Base-by-base conservation (phyloP, 2,113 vertebrate genomes). In the Campylomormyrus numenius region DNA sequence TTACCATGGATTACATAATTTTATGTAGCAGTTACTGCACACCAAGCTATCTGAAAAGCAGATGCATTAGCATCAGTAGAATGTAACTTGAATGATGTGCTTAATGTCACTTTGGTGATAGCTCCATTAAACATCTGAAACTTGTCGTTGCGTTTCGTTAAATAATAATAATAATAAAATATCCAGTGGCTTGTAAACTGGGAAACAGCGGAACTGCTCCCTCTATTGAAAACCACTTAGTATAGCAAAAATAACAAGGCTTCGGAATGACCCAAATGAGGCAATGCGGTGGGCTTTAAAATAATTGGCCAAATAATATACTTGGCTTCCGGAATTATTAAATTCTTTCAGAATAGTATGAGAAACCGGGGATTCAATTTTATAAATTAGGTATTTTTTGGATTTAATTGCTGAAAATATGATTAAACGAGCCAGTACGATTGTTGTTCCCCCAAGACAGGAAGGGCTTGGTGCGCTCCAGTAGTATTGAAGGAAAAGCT, bases 401-500 rank as follows among this genome's bases (percentile, higher is more conserved):
- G 13, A 21, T 39, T 15, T n/a, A 10, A 17, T 52, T 10, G 3
- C 13, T 5, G 53, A 17, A 39, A 13, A 35, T 83, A 3, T 39
- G 5, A 39, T 53, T 21, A 85, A 49, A 90, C 6, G 45, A 17
- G 5, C 31, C 53, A 27, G 56, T 62, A 11, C 31, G 27, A 3
- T 2, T 11, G 27, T 2, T 3, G 5, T 35, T 1, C 58, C 91
- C 83, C 91, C 91, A 49, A 9, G 87, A n/a, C 3, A 27, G 39
- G 85, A 13, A 5, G 2, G 3, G 0, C 0, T 89, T 96, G 94
- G 96, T 93, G 5, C 89, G 17, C 39, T 91, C 96, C 95, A 89
- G 90, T 95, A 96, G 94, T 95, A 95, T 93, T 94, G 95, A 95
- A 95, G 90, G 94, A 91, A 93, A 93, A 93, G 93, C 95, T 93